Evolutionary conservation across 1,140 invertebrate genomes (phyloP).

Genomic region (Microplitis demolitor): DNA sequence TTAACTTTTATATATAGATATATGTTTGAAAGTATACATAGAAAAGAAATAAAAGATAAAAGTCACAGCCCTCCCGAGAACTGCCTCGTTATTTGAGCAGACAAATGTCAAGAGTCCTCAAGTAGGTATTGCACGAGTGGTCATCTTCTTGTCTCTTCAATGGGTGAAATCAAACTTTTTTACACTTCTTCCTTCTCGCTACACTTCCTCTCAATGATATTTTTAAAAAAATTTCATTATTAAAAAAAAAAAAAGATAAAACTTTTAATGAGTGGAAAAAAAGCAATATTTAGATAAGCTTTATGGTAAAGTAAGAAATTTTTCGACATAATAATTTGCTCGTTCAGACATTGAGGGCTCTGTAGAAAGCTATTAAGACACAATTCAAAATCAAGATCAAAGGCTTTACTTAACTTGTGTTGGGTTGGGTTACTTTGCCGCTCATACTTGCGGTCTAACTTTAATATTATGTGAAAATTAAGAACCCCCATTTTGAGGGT

Average conservation of each 20-base stretch:
- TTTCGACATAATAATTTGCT: background rate
- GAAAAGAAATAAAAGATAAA: conserved; percentile 17
- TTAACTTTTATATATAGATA: background rate
- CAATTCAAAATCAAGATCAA: background rate
- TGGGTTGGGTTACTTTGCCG: background rate
- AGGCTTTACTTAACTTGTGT: background rate
- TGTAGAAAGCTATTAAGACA: background rate
- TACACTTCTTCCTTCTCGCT: background rate
- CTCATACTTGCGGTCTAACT: too few relatives aligned
- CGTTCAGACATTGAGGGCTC: background rate
- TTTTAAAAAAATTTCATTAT: too few relatives aligned
- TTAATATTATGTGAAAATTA: too few relatives aligned
- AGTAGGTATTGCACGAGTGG: background rate
- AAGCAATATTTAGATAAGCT: background rate
- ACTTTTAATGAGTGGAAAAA: too few relatives aligned
- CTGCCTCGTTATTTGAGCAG: conserved; percentile 31
- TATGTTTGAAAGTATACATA: background rate
- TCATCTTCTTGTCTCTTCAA: background rate
- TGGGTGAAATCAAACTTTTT: background rate
- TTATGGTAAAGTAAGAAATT: background rate
- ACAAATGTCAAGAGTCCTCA: conserved; percentile 12
- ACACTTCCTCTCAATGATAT: background rate
- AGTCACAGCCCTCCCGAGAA: conserved; percentile 47
- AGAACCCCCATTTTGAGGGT: too few relatives aligned
- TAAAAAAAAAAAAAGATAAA: too few relatives aligned